Conservation (phyloP, 2,797 vertebrate species). For the Bradypus variegatus region DNA sequence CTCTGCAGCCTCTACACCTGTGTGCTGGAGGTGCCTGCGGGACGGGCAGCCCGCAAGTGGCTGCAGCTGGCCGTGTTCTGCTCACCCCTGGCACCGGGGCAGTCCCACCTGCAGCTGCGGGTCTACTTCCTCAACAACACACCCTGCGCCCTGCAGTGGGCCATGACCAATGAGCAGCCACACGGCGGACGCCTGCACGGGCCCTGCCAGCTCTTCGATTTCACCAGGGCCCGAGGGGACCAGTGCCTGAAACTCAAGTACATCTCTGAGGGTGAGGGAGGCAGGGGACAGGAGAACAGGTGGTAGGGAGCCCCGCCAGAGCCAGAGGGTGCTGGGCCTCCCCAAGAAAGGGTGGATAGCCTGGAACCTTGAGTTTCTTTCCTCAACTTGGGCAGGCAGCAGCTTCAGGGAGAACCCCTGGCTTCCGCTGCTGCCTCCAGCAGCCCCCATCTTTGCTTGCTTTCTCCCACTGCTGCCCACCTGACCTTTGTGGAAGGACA, state of each 20-base stretch:
- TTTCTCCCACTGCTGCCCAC: neutral
- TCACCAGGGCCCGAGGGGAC: constrained; percentile 56
- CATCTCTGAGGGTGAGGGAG: constrained; percentile 64
- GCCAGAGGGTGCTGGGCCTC: neutral
- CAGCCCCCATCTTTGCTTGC: neutral
- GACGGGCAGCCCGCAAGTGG: constrained; percentile 53
- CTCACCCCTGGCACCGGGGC: constrained; percentile 49
- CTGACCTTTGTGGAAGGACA: neutral
- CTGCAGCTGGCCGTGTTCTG: constrained; percentile 64
- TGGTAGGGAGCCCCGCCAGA: neutral
- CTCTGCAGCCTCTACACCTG: constrained; percentile 62
- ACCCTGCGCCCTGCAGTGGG: constrained; percentile 65
- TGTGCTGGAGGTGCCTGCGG: constrained; percentile 35
- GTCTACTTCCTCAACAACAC: constrained; percentile 69
- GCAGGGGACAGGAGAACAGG: accelerated
- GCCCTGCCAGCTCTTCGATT: constrained; percentile 67
- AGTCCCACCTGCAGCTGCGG: constrained; percentile 62
- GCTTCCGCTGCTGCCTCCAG: neutral
- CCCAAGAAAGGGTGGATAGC: neutral
- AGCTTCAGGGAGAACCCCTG: neutral
- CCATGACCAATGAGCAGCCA: constrained; percentile 59
- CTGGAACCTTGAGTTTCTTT: neutral
- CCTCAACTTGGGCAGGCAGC: neutral
- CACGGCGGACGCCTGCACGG: constrained; percentile 50
- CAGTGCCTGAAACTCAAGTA: constrained; percentile 65